Evolutionary conservation across 2,797 vertebrate species (phyloP).

Genomic region (Ficedula albicollis): DNA sequence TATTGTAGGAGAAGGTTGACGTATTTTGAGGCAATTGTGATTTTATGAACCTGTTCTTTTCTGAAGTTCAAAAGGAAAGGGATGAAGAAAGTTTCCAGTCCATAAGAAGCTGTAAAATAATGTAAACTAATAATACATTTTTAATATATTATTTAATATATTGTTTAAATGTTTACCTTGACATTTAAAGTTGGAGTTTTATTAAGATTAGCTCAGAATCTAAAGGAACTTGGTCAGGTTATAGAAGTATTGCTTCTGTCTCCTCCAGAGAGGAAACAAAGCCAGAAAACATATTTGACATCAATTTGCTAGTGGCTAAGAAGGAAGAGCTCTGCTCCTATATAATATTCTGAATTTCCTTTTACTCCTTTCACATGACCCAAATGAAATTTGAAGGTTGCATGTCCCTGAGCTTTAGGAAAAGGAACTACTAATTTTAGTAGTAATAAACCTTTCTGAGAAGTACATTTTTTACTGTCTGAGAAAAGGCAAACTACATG

Average conservation of each 20-base stretch:
- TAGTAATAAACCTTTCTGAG: conserved; percentile 25
- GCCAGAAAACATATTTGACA: not conserved
- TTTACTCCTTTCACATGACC: not conserved
- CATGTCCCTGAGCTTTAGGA: conserved; percentile 13
- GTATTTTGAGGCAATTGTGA: conserved; percentile 1
- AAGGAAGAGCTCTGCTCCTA: not conserved
- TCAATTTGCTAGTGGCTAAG: not conserved
- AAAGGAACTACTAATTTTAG: conserved; percentile 28
- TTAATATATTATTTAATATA: not conserved
- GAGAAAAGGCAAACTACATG: not conserved
- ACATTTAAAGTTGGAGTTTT: not conserved
- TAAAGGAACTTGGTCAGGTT: not conserved
- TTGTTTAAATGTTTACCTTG: not conserved
- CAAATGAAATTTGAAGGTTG: not conserved
- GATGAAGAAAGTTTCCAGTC: not conserved
- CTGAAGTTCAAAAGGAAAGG: not conserved
- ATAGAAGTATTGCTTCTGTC: not conserved
- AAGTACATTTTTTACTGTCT: conserved; percentile 6
- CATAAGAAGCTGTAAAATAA: conserved; percentile 3
- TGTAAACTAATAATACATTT: not conserved
- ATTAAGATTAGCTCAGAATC: not conserved
- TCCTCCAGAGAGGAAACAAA: not conserved
- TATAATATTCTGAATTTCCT: not conserved
- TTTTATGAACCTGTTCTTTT: conserved; percentile 13
- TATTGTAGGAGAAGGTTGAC: not conserved